Base-by-base conservation (phyloP, 1,140 invertebrate species). In the Sinella curviseta region DNA sequence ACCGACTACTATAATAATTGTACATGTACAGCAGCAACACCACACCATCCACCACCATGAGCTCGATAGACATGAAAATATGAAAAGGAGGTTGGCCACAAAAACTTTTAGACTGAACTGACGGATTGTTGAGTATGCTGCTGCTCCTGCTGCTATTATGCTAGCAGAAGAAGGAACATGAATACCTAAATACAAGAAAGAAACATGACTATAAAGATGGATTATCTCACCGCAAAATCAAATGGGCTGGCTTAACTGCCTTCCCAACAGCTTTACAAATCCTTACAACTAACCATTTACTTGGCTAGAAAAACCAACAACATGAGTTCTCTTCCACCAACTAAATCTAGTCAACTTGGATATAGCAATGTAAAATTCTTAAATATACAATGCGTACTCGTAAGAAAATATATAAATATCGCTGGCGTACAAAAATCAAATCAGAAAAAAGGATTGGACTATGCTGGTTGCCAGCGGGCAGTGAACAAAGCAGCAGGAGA, bases 191-290 rank as follows among this genome's bases (percentile, higher is more conserved):
- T 14, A 33, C 24, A 70, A 70, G 65, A n/a, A n/a, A n/a, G n/a
- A 70, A 70, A 70, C 65, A 70, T 33, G 65, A 70, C 65, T 70
- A 30, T 70, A 70, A 70, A 70, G 65, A 70, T 70, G 65, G 65
- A 70, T 70, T 70, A 70, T 70, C 65, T 70, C 65, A 70, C 65
- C 65, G 65, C 65, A 70, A 70, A 48, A 70, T 70, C 65, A 70
- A 70, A 70, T 70, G 65, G 65, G 65, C 65, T 31, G 65, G 65
- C 65, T 70, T 70, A 70, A 70, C 3, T 26, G 16, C 57, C 20
- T 65, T 26, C 8, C 57, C 57, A 65, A 4, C 57, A 65, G 16
- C 24, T n/a, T n/a, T 26, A 12, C 16, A 4, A 4, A 65, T 26
- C 24, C 8, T 65, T 8, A 26, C 26, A 16, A 26, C 57, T 26